A percentile compares a stretch with the other conserved stretches of the same genome.
phyloP scores from a whole-genome alignment of 1,140 invertebrate genomes.

The Pteromalus puparum region DNA sequence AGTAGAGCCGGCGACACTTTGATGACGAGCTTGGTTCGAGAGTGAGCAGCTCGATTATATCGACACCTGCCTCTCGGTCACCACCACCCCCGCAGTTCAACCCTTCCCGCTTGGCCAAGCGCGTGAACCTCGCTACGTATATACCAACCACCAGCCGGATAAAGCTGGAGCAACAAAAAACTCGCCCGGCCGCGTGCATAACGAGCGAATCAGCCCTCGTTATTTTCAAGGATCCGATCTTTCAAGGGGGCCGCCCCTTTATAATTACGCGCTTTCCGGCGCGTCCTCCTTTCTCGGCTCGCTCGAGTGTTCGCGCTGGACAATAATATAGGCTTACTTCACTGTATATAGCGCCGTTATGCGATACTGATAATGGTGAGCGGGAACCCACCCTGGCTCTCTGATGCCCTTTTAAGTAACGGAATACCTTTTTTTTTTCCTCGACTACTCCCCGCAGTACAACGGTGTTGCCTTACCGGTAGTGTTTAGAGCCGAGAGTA shows the following conservation, averaged over 20 bases:
- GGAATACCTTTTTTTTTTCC: background rate
- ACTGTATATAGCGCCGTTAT: background rate
- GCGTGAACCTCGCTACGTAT: background rate
- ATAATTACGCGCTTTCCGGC: constrained; percentile 5
- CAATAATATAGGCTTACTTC: background rate
- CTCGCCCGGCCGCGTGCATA: background rate
- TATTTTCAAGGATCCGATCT: constrained; percentile 1
- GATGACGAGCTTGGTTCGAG: background rate
- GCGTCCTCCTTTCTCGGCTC: background rate
- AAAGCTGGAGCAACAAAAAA: background rate
- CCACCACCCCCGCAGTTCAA: background rate
- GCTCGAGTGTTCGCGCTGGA: background rate
- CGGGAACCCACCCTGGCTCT: background rate
- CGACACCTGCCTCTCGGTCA: constrained; percentile 7
- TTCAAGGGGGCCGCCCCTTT: background rate
- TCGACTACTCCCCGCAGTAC: background rate
- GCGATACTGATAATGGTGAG: constrained; percentile 3
- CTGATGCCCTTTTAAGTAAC: constrained; percentile 11
- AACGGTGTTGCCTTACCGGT: background rate
- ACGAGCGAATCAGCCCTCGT: constrained; percentile 6
- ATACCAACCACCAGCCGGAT: background rate
- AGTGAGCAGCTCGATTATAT: constrained; percentile 9
- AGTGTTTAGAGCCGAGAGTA: background rate
- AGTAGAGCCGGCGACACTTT: constrained; percentile 51
- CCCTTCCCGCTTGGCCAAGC: background rate